Evolutionary conservation across 2,888 invertebrate genomes (phyloP).

Genomic region (Plemyria rubiginata): DNA sequence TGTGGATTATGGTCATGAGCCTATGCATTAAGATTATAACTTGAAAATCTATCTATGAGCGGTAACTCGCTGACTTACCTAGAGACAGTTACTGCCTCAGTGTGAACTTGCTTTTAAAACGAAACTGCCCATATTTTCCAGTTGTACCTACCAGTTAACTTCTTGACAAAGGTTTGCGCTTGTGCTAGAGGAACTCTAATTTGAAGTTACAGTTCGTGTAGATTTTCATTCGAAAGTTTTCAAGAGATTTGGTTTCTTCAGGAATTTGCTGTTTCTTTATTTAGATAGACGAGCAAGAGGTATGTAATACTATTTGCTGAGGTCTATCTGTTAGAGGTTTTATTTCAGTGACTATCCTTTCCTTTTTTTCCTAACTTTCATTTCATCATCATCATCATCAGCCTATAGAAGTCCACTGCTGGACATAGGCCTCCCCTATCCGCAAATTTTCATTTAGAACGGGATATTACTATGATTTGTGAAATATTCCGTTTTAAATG

Average conservation of each 20-base stretch:
- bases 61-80: neutral
- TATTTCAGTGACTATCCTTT: no score
- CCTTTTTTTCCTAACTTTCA: no score
- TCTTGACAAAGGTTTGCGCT: constrained; percentile 40
- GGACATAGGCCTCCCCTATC: no score
- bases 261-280: constrained; percentile 7
- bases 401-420: no score
- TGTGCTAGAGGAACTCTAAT: constrained; percentile 34
- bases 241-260: constrained; percentile 27
- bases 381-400: no score
- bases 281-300: constrained; percentile 3
- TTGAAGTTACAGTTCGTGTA: constrained; percentile 40
- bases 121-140: constrained; percentile 40
- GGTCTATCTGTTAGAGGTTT: no score
- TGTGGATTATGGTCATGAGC: no score
- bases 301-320: neutral
- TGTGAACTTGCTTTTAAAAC: constrained; percentile 29
- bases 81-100: constrained; percentile 14
- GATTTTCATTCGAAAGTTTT: constrained; percentile 38
- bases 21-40: no score
- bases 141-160: constrained; percentile 38
- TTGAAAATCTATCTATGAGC: neutral
- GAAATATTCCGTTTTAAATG: no score
- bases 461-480: no score
- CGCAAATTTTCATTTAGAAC: no score